Evolutionary conservation across 2,113 vertebrate genomes (phyloP).

Genomic region (Chionodraco myersi): DNA sequence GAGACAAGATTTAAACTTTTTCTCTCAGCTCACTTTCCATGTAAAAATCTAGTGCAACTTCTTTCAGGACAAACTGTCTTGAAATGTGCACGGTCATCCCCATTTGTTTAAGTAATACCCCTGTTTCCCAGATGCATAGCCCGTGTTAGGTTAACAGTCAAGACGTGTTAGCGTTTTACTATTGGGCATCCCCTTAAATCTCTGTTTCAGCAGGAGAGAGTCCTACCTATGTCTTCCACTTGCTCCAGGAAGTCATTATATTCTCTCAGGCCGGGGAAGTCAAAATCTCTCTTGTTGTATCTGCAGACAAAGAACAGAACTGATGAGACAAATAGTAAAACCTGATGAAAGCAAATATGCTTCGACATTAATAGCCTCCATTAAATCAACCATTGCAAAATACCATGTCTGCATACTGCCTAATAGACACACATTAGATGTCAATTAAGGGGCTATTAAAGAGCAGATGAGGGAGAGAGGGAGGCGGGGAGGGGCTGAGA

Average conservation of each 20-base stretch:
- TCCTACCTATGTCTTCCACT: conserved; percentile 95
- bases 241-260: conserved; percentile 98
- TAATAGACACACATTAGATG: conserved; percentile 77
- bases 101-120: neutral
- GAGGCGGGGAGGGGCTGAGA: conserved; percentile 68
- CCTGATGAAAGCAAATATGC: conserved; percentile 59
- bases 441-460: conserved; percentile 80
- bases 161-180: no score
- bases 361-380: conserved; percentile 67
- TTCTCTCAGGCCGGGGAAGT: conserved; percentile 91
- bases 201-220: neutral
- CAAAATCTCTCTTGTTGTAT: conserved; percentile 97
- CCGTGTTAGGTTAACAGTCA: conserved; percentile 21
- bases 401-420: conserved; percentile 65
- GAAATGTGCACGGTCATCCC: neutral
- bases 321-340: conserved; percentile 56
- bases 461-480: conserved; percentile 67
- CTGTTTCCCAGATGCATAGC: conserved; percentile 4
- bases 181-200: conserved; percentile 12
- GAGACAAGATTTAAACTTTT: neutral
- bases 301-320: conserved; percentile 80
- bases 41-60: neutral
- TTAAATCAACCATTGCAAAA: conserved; percentile 77
- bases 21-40: neutral
- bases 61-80: neutral